Conservation (phyloP, 2,113 vertebrate genomes). For the Syngnathoides biaculeatus region DNA sequence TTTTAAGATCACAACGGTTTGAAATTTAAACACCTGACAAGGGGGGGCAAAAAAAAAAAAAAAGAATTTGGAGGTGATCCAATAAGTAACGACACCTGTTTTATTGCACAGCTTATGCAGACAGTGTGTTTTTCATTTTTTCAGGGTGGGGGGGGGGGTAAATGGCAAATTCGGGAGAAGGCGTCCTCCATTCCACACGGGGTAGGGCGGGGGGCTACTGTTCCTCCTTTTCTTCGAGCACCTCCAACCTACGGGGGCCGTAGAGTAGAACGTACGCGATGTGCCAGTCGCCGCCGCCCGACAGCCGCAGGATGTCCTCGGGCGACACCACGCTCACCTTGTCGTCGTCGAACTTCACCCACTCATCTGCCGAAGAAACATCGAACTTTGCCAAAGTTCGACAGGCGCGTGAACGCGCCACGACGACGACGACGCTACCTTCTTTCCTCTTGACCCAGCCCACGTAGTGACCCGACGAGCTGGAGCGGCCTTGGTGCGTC, state of each 20-base stretch:
- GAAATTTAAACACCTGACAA: constrained; percentile 50
- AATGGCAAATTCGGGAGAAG: constrained; percentile 62
- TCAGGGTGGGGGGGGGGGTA: constrained; percentile 7
- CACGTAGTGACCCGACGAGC: constrained; percentile 96
- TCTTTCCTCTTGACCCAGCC: constrained; percentile 99
- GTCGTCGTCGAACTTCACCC: constrained; percentile 98
- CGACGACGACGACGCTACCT: constrained; percentile 69
- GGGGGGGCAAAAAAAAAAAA: neutral
- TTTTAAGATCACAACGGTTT: constrained; percentile 49
- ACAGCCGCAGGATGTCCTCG: constrained; percentile 94
- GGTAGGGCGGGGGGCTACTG: constrained; percentile 53
- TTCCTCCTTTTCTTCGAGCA: constrained; percentile 67
- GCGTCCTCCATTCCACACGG: constrained; percentile 7
- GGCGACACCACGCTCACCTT: constrained; percentile 96
- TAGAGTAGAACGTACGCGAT: constrained; percentile 98
- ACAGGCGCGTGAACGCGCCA: neutral
- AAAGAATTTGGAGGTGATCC: neutral
- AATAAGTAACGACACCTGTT: constrained; percentile 77
- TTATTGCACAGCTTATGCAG: constrained; percentile 94
- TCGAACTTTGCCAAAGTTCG: neutral
- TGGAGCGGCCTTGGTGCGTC: constrained; percentile 96
- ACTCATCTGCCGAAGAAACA: constrained; percentile 80
- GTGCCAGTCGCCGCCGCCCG: constrained; percentile 98
- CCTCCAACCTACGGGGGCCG: constrained; percentile 88
- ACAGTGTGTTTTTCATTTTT: constrained; percentile 68